phyloP scores from a whole-genome alignment of 1,140 invertebrate genomes.

The Elysia chlorotica region DNA sequence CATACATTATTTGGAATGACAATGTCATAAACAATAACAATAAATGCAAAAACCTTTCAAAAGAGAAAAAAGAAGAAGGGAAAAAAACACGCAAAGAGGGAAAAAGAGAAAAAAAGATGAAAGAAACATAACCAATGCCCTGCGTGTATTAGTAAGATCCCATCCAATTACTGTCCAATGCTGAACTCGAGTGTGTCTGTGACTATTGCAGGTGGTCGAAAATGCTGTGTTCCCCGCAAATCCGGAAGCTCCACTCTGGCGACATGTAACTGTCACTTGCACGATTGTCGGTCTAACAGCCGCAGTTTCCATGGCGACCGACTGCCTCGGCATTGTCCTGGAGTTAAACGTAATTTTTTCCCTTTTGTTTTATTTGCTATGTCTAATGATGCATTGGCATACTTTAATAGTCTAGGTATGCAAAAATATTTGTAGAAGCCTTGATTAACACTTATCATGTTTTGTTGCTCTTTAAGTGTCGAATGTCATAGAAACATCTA shows the following conservation, averaged over 20 bases:
- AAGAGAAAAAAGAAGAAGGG: too few relatives aligned
- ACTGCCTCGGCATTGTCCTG: constrained; percentile 84
- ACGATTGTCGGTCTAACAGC: constrained; percentile 74
- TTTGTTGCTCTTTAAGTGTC: neutral
- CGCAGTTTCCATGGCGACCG: constrained; percentile 81
- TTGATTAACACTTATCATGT: neutral
- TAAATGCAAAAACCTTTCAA: too few relatives aligned
- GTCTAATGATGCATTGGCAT: neutral
- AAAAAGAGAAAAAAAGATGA: too few relatives aligned
- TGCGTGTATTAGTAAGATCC: too few relatives aligned
- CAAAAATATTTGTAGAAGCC: neutral
- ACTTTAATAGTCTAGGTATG: neutral
- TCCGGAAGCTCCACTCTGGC: constrained; percentile 64
- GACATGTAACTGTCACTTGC: constrained; percentile 74
- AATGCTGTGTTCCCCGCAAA: constrained; percentile 59
- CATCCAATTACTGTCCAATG: too few relatives aligned
- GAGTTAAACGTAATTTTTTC: constrained; percentile 77
- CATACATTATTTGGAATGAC: too few relatives aligned
- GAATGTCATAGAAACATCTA: neutral
- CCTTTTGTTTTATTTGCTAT: neutral
- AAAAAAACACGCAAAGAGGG: too few relatives aligned
- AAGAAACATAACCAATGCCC: too few relatives aligned
- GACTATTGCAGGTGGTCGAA: constrained; percentile 59
- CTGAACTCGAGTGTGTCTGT: too few relatives aligned
- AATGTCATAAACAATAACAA: too few relatives aligned